Evolutionary conservation across 2,888 invertebrate species (phyloP).

Genomic region (Drosophila sordidula): DNA sequence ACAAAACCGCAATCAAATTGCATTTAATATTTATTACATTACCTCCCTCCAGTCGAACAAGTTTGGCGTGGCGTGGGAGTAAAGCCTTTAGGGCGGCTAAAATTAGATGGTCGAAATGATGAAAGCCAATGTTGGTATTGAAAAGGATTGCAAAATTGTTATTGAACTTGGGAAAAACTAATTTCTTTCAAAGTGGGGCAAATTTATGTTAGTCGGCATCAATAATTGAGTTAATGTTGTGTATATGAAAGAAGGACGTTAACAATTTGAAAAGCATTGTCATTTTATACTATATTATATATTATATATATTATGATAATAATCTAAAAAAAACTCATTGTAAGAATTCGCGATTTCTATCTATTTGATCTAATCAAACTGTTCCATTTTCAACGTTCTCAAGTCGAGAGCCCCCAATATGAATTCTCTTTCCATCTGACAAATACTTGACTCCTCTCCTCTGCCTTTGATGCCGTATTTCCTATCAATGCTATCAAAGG

Average conservation of each 20-base stretch:
- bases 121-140: slow-evolving; percentile 6
- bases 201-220: no score
- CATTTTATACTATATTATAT: no score
- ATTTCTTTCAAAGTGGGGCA: neutral
- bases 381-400: no score
- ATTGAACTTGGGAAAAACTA: neutral
- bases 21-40: slow-evolving; percentile 72
- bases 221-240: no score
- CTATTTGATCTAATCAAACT: no score
- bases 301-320: no score
- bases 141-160: neutral
- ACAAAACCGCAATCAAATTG: slow-evolving; percentile 67
- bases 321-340: no score
- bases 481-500: slow-evolving; percentile 15
- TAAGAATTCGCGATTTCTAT: no score
- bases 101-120: slow-evolving; percentile 3
- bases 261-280: neutral
- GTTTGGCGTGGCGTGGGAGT: neutral
- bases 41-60: slow-evolving; percentile 10
- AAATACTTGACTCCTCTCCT: slow-evolving; percentile 1
- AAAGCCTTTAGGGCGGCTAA: slow-evolving; percentile 2
- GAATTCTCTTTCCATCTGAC: neutral
- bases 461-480: slow-evolving; percentile 31
- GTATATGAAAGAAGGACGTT: no score
- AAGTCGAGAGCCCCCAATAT: neutral